These are phyloP conservation scores for Drosophila santomea DNA, from an alignment of 1,140 invertebrate species.

Conservation along the genomic window DNA sequence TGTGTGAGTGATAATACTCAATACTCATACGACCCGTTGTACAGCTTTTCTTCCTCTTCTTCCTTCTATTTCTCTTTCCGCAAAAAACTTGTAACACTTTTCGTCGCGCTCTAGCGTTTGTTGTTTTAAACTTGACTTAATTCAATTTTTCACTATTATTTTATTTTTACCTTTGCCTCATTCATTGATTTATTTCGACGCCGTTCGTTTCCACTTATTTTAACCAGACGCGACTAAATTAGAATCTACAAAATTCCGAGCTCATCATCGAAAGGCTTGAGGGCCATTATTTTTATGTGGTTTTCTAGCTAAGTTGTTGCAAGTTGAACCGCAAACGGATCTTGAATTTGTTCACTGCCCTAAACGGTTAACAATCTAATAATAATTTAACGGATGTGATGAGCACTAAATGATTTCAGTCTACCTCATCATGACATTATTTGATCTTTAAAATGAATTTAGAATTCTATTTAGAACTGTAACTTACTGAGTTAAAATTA, in stretches of 20 bases:
- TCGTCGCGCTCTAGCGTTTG: conserved; percentile 41
- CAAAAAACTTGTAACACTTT: conserved; percentile 74
- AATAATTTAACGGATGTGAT: conserved; percentile 25
- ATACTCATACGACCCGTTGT: conserved; percentile 56
- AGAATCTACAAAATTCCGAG: too few species aligned
- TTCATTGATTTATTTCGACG: conserved; percentile 65
- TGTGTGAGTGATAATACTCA: conserved; percentile 71
- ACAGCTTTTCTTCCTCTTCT: conserved; percentile 30
- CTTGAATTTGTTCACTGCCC: conserved; percentile 3
- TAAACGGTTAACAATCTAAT: conserved; percentile 13
- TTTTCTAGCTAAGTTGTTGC: conserved; percentile 9
- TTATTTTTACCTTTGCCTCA: conserved; percentile 69
- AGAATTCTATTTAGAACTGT: too few species aligned
- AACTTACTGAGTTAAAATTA: too few species aligned
- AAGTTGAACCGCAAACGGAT: conserved; percentile 10
- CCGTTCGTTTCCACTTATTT: conserved; percentile 8
- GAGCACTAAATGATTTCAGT: conserved; percentile 21
- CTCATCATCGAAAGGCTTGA: conserved; percentile 41
- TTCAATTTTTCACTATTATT: conserved; percentile 64
- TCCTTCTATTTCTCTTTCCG: conserved; percentile 45
- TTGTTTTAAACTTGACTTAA: conserved; percentile 80
- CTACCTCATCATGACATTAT: conserved; percentile 19
- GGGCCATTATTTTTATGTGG: conserved; percentile 33
- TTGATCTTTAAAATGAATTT: neutral
- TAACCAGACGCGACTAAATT: neutral